Percentiles rank a stretch among this genome's conserved stretches.
Conservation (phyloP, 2,113 vertebrate species). For the Naja naja region DNA sequence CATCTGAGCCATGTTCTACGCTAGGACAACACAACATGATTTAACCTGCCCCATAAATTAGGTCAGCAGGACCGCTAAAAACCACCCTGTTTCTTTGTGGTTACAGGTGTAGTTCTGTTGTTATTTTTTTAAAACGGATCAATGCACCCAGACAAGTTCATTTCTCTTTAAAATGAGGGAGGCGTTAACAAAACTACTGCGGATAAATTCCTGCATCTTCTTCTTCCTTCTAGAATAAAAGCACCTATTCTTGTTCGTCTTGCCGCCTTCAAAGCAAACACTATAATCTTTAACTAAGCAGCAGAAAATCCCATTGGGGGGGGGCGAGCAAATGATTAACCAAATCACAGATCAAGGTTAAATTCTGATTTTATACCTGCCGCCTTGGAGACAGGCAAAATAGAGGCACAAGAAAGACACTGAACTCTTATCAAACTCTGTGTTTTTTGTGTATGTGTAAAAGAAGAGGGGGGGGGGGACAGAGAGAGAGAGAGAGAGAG, state of each 20-base stretch:
- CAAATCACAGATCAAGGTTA: background rate
- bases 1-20: background rate
- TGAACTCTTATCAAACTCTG: background rate
- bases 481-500: too few relatives aligned
- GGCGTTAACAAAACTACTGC: background rate
- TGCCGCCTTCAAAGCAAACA: background rate
- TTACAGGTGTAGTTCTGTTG: background rate
- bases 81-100: background rate
- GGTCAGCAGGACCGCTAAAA: background rate
- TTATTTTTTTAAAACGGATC: background rate
- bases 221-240: background rate
- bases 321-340: background rate
- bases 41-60: background rate
- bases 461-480: too few relatives aligned
- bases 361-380: background rate
- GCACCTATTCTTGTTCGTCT: background rate
- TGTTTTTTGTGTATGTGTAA: background rate
- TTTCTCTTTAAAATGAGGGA: background rate
- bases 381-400: background rate
- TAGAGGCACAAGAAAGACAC: background rate
- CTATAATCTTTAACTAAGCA: background rate
- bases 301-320: background rate
- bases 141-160: background rate
- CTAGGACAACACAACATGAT: background rate
- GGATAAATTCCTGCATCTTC: background rate